These are phyloP conservation scores for Cygnus atratus DNA, from an alignment of 2,113 vertebrate species.

Conservation along the genomic window DNA sequence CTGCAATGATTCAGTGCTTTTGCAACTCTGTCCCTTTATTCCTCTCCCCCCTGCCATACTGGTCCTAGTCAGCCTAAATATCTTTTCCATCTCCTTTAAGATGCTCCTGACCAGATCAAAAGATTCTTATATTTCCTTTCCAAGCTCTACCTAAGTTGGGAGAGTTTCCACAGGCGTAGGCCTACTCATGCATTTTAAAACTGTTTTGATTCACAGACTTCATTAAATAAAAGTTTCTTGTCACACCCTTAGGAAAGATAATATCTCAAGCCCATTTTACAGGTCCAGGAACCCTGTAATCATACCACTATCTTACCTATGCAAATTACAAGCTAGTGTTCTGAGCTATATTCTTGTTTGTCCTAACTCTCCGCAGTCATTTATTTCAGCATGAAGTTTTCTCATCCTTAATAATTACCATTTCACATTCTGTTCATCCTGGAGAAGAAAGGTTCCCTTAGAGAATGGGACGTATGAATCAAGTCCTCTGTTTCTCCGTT, in stretches of 20 bases:
- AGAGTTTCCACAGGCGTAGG: neutral
- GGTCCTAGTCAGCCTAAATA: neutral
- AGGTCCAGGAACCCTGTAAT: slow-evolving; percentile 13
- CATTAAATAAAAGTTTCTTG: slow-evolving; percentile 20
- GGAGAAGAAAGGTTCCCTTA: neutral
- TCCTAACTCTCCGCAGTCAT: neutral
- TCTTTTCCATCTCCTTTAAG: neutral
- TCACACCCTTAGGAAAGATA: slow-evolving; percentile 48
- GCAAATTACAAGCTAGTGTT: neutral
- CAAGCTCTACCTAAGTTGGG: neutral
- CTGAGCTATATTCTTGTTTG: slow-evolving; percentile 1
- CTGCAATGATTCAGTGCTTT: neutral
- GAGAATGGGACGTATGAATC: neutral
- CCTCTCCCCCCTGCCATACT: neutral
- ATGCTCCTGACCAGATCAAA: neutral
- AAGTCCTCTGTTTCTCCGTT: neutral
- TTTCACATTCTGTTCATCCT: neutral
- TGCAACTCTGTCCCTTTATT: neutral
- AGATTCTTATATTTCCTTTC: neutral
- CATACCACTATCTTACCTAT: neutral
- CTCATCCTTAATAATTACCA: neutral
- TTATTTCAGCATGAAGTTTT: neutral
- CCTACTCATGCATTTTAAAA: neutral
- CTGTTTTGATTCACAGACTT: slow-evolving; percentile 38
- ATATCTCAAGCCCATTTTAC: slow-evolving; percentile 24